phyloP scores from a whole-genome alignment of 2,113 vertebrate genomes.

The Condylura cristata region DNA sequence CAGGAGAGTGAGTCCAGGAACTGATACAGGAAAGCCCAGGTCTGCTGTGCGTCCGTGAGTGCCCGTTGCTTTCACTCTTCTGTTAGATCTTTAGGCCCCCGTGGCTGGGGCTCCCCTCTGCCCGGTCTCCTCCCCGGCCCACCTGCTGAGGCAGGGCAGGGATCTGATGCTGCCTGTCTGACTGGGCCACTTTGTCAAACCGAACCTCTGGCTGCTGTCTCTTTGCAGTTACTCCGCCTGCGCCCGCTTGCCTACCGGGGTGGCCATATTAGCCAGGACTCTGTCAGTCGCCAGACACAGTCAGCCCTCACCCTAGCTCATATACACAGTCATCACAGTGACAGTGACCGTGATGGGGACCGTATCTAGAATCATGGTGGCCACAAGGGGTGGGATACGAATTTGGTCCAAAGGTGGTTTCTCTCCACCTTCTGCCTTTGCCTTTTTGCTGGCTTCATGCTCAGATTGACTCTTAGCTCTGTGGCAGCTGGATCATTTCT shows the following conservation, averaged over 20 bases:
- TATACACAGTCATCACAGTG: not conserved
- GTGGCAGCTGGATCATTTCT: not conserved
- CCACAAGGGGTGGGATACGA: no score
- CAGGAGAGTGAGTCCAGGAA: not conserved
- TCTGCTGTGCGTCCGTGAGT: not conserved
- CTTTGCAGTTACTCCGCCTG: not conserved
- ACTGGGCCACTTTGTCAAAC: not conserved
- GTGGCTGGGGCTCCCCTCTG: not conserved
- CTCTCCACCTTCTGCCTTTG: not conserved
- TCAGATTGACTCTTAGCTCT: not conserved
- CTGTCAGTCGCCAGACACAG: not conserved
- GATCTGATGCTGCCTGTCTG: not conserved
- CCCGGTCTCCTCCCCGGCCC: not conserved
- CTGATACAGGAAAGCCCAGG: fast-evolving
- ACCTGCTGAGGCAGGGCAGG: not conserved
- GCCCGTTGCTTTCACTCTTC: not conserved
- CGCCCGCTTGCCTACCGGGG: not conserved
- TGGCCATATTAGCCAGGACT: not conserved
- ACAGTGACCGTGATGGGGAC: not conserved
- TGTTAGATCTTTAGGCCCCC: no score
- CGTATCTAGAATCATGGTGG: not conserved
- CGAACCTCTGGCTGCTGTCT: not conserved
- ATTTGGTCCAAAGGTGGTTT: not conserved
- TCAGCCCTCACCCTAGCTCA: not conserved
- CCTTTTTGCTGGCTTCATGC: not conserved